Base-by-base conservation (phyloP, 2,797 vertebrate genomes). In the Danio jaintianensis region DNA sequence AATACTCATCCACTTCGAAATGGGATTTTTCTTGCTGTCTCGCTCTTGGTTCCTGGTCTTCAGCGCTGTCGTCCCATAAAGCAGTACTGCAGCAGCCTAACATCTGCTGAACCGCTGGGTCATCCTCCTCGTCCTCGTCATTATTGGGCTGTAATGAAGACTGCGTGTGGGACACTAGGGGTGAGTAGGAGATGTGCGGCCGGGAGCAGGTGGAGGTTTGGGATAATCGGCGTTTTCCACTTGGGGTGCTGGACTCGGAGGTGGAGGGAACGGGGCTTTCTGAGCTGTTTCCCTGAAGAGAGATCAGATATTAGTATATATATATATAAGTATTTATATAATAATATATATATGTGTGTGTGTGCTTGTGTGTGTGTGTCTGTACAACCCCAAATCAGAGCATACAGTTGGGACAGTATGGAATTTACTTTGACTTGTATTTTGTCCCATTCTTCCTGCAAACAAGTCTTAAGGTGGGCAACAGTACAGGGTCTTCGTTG, bases 231-330 rank as follows among this genome's bases (percentile, higher is more conserved):
- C 96, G 94, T 12, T 94, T 95, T 67, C 94, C 95, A 18, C 95
- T 95, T 75, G 97, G 98, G 0, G 98, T 98, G 93, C 97, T 99
- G 92, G 96, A 97, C 92, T 98, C 98, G 12, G 97, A 98, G 53
- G 96, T 91, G 87, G 97, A 99, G 12, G 97, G 97, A 80, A 97
- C 96, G 9, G 98, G 98, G 86, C 97, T 99, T 89, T 99, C 98
- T 9, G 97, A 98, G 79, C 97, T 97, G 53, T 96, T 96, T 70
- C 96, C 96, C 98, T 99, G 89, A 48, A 83, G 58, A 85, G 18
- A 36, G 1, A 58, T 80, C 77, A 69, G 12, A 70, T 52, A 29
- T 29, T 29, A 29, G 29, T 29, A 3, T 29, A 29, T 29, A n/a
- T n/a, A n/a, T n/a, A n/a, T n/a, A n/a, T n/a, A n/a, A n/a, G n/a